Base-by-base conservation (phyloP, 2,113 vertebrate genomes). In the Nicator chloris region DNA sequence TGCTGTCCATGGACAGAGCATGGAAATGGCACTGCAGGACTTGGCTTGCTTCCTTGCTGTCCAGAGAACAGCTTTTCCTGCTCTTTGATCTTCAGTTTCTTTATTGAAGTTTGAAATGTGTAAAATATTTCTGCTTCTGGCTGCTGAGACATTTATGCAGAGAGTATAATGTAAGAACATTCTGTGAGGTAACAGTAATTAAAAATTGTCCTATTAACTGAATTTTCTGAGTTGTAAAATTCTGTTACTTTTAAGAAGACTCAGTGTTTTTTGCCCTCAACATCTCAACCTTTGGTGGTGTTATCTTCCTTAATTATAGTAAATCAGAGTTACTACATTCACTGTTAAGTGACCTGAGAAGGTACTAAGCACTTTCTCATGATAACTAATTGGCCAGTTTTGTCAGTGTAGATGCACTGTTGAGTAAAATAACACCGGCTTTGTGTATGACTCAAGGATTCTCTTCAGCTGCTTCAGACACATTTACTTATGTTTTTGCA, bases 31-130 rank as follows among this genome's bases (percentile, higher is more conserved):
- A 66, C 45, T 56, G 90, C 91, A 95, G 91, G 90, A 78, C 94
- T 96, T 97, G 79, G 88, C 92, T 84, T 68, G 87, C 54, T 94
- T 88, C 80, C 90, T 12, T 89, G 88, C 80, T 96, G 96, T 96
- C 97, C 95, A 96, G 97, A 93, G 86, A 98, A 93, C 89, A 90
- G 71, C 60, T 95, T 96, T 91, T 76, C 79, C 8, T 83, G 50
- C 63, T 49, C 82, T 94, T 91, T 97, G 95, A 96, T 94, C 96
- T 95, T 93, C 75, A 9, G 88, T 59, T 90, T 96, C 75, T 93
- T 66, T 39, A 69, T 20, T 69, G 90, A 84, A 59, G 63, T 81
- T 59, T 54, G 42, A 73, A 88, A 77, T 23, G 50, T 66, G 30
- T 51, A 81, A 88, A 88, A 65, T 71, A 82, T 86, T 95, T 92